Conservation (phyloP, 1,140 invertebrate genomes). For the Reticulitermes speratus region DNA sequence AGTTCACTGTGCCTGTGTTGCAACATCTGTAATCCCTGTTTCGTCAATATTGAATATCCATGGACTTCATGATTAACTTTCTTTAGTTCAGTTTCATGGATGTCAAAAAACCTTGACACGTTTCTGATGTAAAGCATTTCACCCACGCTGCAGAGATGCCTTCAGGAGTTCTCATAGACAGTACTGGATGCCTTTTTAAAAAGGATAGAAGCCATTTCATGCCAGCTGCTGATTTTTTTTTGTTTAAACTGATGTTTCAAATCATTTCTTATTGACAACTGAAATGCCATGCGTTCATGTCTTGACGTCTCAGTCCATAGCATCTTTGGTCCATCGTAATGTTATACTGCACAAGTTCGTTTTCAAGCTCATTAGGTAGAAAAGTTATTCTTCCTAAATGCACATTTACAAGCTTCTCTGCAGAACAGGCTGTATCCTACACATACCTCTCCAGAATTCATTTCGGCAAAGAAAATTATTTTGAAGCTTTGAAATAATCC, state of each 20-base stretch:
- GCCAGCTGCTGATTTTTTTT: neutral
- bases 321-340: neutral
- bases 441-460: neutral
- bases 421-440: neutral
- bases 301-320: neutral
- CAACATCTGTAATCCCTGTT: no score
- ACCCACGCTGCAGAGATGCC: neutral
- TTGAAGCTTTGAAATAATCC: neutral
- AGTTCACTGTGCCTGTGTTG: no score
- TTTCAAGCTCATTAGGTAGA: neutral
- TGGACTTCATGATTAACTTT: neutral
- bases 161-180: neutral
- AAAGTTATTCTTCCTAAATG: neutral
- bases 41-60: no score
- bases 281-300: neutral
- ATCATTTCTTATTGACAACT: neutral
- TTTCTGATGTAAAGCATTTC: neutral
- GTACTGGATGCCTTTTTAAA: neutral
- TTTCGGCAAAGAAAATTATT: neutral
- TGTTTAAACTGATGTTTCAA: neutral
- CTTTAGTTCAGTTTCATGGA: neutral
- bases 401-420: neutral
- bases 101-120: neutral
- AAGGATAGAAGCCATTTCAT: neutral
- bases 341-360: neutral